Evolutionary conservation across 1,140 invertebrate genomes (phyloP), one percentile per base, ranked within the genome.

Genomic region (Leucophenga varia): DNA sequence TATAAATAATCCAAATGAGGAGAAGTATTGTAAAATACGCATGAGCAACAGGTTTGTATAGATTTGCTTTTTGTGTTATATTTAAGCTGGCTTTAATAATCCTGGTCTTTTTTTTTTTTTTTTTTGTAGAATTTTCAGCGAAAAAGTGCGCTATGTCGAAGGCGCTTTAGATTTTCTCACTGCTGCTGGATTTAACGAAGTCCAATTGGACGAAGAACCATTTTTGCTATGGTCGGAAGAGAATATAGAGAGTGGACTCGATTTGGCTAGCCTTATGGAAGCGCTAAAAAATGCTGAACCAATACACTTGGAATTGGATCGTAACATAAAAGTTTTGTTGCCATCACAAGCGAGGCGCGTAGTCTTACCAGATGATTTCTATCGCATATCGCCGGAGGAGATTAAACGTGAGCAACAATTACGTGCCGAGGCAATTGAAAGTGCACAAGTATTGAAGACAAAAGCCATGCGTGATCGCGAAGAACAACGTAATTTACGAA

Each of bases 381-480:
- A 88, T 64, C 80, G 81, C 2, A 72, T 95, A 10, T 80, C 85
- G 1, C 74, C 84, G 0, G 88, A 91, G 57, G 93, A 97, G 76
- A 59, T 97, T 3, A 91, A 90, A 74, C 81, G 81, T 55, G 93
- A 96, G 77, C 88, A 91, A 64, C 84, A 88, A 64, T 61, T 85
- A 16, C 84, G 89, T 51, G 64, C 79, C n/a, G 89, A 93, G 75
- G 83, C 82, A 19, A 80, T 90, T 12, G 92, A 95, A 67, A 86
- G 82, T 64, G 83, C 84, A 57, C 82, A 89, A 58, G 88, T 92
- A 79, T 73, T 97, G 2, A 79, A 90, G 43, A 97, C 94, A 0
- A 95, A 93, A 78, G 91, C 90, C 1, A 95, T 96, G 90, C 74
- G 93, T 10, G 93, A 96, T 74, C 87, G 88, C 58, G 88, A 94